Conservation (phyloP, 1,140 invertebrate species). For the Psilanteris sp. region DNA sequence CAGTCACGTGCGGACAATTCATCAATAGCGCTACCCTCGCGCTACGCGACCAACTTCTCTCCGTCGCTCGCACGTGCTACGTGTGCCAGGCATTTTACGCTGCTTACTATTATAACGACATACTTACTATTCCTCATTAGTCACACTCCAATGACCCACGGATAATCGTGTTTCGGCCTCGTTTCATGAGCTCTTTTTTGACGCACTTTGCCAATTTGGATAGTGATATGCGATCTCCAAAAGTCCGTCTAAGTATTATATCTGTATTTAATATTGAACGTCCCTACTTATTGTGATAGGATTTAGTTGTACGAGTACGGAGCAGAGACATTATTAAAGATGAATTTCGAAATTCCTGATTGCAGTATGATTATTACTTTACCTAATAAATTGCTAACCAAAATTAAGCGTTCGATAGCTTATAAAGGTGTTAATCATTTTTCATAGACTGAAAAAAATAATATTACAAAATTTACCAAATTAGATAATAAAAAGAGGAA, state of each 20-base stretch:
- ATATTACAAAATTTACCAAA: too few species aligned
- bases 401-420: too few species aligned
- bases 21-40: conserved; percentile 74
- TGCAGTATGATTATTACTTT: too few species aligned
- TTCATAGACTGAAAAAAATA: too few species aligned
- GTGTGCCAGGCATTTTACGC: conserved; percentile 70
- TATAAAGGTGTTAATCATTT: too few species aligned
- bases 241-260: conserved; percentile 1
- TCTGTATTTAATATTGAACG: conserved; percentile 32
- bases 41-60: conserved; percentile 63
- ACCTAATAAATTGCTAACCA: too few species aligned
- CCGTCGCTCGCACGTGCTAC: conserved; percentile 75
- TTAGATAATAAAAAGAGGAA: too few species aligned
- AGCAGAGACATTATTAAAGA: too few species aligned
- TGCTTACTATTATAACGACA: conserved; percentile 68
- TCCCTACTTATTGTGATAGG: too few species aligned
- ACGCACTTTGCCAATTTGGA: conserved; percentile 24
- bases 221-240: conserved; percentile 46
- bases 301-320: too few species aligned
- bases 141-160: conserved; percentile 57
- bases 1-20: conserved; percentile 79
- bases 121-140: conserved; percentile 71
- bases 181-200: conserved; percentile 50
- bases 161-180: conserved; percentile 44
- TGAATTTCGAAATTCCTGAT: too few species aligned